A percentile compares a stretch with the other conserved stretches of the same genome.
These are phyloP conservation scores for Pecten maximus DNA, from an alignment of 2,888 invertebrate species.

Conservation along the genomic window DNA sequence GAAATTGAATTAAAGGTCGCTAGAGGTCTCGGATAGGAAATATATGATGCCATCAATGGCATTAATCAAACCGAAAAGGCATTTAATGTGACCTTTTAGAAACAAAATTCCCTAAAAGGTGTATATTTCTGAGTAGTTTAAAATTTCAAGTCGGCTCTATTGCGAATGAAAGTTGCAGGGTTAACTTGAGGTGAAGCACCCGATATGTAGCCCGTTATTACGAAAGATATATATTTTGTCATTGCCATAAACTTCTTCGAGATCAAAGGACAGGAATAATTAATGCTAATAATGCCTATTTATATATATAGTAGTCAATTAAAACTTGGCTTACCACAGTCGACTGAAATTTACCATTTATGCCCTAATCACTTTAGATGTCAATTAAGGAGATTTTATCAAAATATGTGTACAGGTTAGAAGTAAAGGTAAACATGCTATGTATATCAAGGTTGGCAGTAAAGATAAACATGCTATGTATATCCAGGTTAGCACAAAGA, in stretches of 20 bases:
- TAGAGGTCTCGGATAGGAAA: background rate
- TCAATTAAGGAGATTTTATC: too few relatives aligned
- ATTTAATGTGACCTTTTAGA: constrained; percentile 1
- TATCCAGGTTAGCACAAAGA: too few relatives aligned
- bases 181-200: background rate
- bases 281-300: background rate
- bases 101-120: background rate
- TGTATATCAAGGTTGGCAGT: too few relatives aligned
- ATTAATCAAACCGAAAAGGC: constrained; percentile 20
- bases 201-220: background rate
- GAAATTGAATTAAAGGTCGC: constrained; percentile 29
- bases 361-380: too few relatives aligned
- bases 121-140: background rate
- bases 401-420: too few relatives aligned
- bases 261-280: background rate
- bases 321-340: too few relatives aligned
- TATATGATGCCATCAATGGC: background rate
- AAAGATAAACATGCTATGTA: too few relatives aligned
- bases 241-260: background rate
- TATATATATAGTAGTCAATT: background rate
- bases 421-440: too few relatives aligned
- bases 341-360: too few relatives aligned
- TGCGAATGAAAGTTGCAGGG: background rate
- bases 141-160: background rate
- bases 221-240: background rate